Conservation (phyloP, 2,797 vertebrate species). For the Cygnus olor region DNA sequence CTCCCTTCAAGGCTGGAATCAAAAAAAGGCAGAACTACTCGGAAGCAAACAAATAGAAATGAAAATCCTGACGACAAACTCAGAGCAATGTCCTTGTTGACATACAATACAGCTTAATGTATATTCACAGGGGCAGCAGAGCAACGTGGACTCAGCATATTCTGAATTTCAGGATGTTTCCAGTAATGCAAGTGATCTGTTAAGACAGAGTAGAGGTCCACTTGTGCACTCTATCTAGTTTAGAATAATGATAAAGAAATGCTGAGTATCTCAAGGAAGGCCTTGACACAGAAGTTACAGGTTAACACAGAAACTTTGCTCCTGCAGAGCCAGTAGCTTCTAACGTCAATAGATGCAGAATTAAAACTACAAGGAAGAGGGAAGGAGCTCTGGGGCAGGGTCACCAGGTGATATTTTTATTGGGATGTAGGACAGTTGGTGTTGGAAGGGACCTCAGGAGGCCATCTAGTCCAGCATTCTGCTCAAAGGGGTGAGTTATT, state of each 20-base stretch:
- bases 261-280: not conserved
- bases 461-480: not conserved
- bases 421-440: not conserved
- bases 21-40: not conserved
- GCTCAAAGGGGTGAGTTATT: not conserved
- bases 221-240: not conserved
- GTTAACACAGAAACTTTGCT: not conserved
- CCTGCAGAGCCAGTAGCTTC: not conserved
- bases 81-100: not conserved
- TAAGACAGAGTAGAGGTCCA: not conserved
- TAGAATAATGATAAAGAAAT: not conserved
- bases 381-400: not conserved
- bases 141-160: not conserved
- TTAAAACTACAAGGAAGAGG: not conserved
- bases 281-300: no score
- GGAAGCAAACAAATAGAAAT: not conserved
- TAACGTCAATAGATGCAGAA: not conserved
- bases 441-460: not conserved
- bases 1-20: not conserved
- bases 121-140: not conserved
- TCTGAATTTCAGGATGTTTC: not conserved
- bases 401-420: not conserved
- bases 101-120: not conserved
- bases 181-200: not conserved
- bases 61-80: constrained; percentile 5